phyloP scores from a whole-genome alignment of 2,113 vertebrate genomes.

The Pachycephala philippinensis region DNA sequence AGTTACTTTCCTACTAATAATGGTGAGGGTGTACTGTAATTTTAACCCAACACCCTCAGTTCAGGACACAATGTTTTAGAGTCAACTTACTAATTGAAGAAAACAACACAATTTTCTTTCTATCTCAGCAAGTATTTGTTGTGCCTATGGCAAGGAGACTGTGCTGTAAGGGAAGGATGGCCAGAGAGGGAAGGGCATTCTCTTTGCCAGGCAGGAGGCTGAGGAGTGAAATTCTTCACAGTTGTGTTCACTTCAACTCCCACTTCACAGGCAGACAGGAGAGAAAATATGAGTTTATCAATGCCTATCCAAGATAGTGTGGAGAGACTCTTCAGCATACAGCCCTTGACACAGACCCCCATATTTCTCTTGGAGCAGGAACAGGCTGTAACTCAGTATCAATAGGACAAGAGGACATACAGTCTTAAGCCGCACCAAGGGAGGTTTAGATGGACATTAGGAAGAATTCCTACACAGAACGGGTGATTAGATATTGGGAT shows the following conservation, averaged over 20 bases:
- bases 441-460: neutral
- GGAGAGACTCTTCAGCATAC: neutral
- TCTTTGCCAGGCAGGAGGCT: neutral
- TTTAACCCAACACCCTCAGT: neutral
- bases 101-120: neutral
- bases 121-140: neutral
- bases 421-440: neutral
- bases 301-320: neutral
- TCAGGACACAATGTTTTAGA: neutral
- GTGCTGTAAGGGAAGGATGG: neutral
- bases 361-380: fast-evolving
- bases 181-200: neutral
- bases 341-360: neutral
- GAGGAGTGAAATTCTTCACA: neutral
- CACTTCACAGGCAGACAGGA: neutral
- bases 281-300: neutral
- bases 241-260: neutral
- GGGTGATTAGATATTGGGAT: neutral
- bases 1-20: neutral
- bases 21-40: neutral
- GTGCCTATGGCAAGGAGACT: neutral
- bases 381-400: neutral
- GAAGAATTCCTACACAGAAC: neutral
- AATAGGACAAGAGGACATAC: neutral
- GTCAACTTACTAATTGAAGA: neutral